Base-by-base conservation (phyloP, 2,113 vertebrate species). In the Tachycineta bicolor region DNA sequence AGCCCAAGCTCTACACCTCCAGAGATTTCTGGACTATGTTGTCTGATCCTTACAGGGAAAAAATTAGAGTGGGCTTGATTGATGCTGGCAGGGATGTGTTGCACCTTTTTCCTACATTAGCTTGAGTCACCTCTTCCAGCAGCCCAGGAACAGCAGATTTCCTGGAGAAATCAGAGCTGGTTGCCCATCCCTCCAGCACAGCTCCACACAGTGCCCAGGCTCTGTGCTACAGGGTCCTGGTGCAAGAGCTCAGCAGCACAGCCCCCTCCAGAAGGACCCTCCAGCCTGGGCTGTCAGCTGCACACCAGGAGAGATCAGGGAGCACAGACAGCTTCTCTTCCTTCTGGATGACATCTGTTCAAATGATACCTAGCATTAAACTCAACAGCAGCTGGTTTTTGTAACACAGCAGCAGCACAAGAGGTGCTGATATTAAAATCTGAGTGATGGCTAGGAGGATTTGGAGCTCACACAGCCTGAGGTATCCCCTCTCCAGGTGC, bases 81-180 rank as follows among this genome's bases (percentile, higher is more conserved):
- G 0, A 24, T 50, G 28, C 22, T 19, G 17, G 11, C 2, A 5
- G 53, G 41, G 16, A 47, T 34, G 12, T n/a, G 7, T 19, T 39
- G 16, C 4, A 71, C 23, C 33, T 84, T 41, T n/a, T 55, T 58
- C 34, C 39, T 50, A 5, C 23, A 10, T 10, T 29, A 79, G 33
- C 23, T 77, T 0, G 0, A 21, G 63, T 58, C 47, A 60, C 12
- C 19, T 71, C 28, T 82, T 69, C 19, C 20, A 43, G 33, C 11
- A 13, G 34, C 44, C 17, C 53, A 46, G 58, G 25, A 64, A 50
- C 52, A 71, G 52, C 75, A 85, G 33, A 53, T 79, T 63, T 63
- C n/a, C n/a, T 46, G 65, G 18, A 49, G 56, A 59, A 63, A 55
- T 18, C 14, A 8, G 63, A 74, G 49, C 15, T 2, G 0, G 0